A percentile compares a stretch with the other conserved stretches of the same genome.
Conservation (phyloP, 2,797 vertebrate species). For the Oophaga sylvatica region DNA sequence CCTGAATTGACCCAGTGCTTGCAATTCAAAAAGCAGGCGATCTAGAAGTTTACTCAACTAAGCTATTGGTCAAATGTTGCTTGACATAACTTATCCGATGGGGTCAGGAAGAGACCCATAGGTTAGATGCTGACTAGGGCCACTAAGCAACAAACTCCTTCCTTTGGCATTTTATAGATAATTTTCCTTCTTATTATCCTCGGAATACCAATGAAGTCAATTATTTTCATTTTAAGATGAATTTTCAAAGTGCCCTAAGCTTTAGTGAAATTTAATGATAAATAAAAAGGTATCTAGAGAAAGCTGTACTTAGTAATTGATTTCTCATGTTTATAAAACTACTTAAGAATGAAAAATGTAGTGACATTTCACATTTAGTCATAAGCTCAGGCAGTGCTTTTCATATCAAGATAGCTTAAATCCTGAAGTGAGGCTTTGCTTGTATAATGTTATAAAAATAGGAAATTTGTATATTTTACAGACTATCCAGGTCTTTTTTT, state of each 20-base stretch:
- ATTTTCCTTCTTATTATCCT: conserved; percentile 11
- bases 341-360: conserved; percentile 20
- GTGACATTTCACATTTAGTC: background rate
- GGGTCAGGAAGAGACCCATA: conserved; percentile 25
- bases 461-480: background rate
- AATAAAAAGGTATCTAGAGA: conserved; percentile 22
- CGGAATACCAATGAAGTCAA: background rate
- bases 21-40: conserved; percentile 34
- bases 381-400: background rate
- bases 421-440: background rate
- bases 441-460: background rate
- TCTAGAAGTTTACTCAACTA: conserved; percentile 37
- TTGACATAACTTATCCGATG: conserved; percentile 52
- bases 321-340: conserved; percentile 2
- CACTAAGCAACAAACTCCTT: background rate
- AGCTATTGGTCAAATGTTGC: conserved; percentile 48
- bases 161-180: conserved; percentile 23
- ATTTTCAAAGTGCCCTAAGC: conserved; percentile 10
- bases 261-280: conserved; percentile 33
- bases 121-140: background rate
- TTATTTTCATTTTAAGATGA: conserved; percentile 19
- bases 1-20: conserved; percentile 55
- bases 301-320: conserved; percentile 6
- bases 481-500: too few relatives aligned
- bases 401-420: background rate